A percentile compares a stretch with the other conserved stretches of the same genome.
Evolutionary conservation across 2,888 invertebrate genomes (phyloP).

Genomic region (Tuberolachnus salignus): DNA sequence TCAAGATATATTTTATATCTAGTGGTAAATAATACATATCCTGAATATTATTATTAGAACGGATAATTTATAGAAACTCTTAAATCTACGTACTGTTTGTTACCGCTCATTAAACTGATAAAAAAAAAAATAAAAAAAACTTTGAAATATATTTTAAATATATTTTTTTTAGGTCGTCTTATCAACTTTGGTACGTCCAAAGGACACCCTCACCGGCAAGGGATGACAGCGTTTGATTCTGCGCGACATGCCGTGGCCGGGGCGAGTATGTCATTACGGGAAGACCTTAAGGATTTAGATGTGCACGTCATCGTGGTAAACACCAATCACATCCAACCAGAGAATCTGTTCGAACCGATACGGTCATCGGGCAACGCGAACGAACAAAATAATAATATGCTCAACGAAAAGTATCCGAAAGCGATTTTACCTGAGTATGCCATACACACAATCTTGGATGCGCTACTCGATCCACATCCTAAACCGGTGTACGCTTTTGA

Average conservation of each 20-base stretch:
- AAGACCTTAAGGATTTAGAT: conserved; percentile 73
- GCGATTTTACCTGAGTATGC: conserved; percentile 67
- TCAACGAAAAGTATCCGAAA: conserved; percentile 58
- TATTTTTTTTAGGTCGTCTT: conserved; percentile 67
- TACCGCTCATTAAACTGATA: no score
- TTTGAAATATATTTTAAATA: no score
- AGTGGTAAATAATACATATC: no score
- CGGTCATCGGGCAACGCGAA: conserved; percentile 9
- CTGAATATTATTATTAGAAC: no score
- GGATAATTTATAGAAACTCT: no score
- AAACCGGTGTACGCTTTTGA: conserved; percentile 60
- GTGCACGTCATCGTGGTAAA: conserved; percentile 78
- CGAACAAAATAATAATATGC: conserved; percentile 19
- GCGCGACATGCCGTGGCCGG: conserved; percentile 81
- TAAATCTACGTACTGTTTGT: no score
- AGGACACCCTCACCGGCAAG: conserved; percentile 57
- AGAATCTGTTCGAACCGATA: conserved; percentile 67
- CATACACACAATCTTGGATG: conserved; percentile 70
- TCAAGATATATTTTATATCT: no score
- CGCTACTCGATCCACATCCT: conserved; percentile 63
- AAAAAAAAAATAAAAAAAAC: no score
- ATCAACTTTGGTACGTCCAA: conserved; percentile 72
- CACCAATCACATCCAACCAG: conserved; percentile 72
- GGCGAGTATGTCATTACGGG: conserved; percentile 75
- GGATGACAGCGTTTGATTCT: conserved; percentile 63